These are phyloP conservation scores for Gasteruption jaculator DNA, from an alignment of 2,888 invertebrate genomes.

Conservation along the genomic window DNA sequence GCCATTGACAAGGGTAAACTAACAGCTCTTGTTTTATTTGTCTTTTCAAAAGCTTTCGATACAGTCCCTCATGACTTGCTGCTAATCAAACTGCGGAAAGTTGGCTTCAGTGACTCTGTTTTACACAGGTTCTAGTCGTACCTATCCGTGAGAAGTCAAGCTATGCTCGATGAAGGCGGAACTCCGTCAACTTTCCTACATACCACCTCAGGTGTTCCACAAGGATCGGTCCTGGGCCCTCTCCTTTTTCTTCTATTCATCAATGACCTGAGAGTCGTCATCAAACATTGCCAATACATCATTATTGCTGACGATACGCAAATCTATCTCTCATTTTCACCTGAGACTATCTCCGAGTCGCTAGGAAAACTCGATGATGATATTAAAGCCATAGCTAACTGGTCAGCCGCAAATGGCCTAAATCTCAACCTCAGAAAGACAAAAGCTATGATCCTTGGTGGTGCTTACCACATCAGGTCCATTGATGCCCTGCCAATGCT, in stretches of 20 bases:
- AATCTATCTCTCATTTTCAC: no score
- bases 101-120: not conserved
- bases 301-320: not conserved
- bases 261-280: not conserved
- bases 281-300: not conserved
- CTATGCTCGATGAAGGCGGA: not conserved
- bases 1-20: not conserved
- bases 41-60: slow-evolving; percentile 11
- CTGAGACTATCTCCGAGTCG: no score
- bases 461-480: no score
- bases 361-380: no score
- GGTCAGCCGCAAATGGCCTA: no score
- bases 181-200: not conserved
- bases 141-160: not conserved
- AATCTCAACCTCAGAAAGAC: no score
- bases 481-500: no score
- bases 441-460: no score
- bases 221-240: not conserved
- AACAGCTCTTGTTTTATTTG: slow-evolving; percentile 3
- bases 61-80: not conserved
- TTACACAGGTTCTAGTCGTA: not conserved
- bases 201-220: not conserved
- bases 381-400: no score
- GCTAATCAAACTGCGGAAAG: not conserved
- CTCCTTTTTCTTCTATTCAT: not conserved